Evolutionary conservation across 1,140 invertebrate species (phyloP), one percentile per base, ranked within the genome.

Genomic region (Anastatus disparis): DNA sequence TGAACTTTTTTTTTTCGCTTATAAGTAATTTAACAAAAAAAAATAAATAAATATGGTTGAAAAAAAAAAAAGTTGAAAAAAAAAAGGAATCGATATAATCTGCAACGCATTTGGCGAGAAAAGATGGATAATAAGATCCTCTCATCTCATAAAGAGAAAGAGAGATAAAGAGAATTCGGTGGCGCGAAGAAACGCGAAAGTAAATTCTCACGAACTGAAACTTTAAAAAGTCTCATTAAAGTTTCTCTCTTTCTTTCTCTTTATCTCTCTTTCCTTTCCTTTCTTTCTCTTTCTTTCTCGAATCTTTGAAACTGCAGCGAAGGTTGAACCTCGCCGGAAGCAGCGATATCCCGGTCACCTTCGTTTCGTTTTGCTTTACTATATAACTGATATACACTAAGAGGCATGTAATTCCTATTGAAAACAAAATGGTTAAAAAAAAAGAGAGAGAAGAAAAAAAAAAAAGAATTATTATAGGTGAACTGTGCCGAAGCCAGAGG

Each of bases 311-410:
- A 61, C 22, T 52, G 35, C n/a, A 40, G 55, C 61, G 69, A 75
- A 72, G 71, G 71, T 64, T 64, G 58, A 66, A 46, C 40, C 44
- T 71, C 64, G 64, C 64, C 56, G 70, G 67, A 75, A 75, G 78
- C 70, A 75, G 48, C 73, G 70, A 73, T 72, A 77, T 77, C 68
- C 72, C 53, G 71, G 68, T 78, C 73, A 74, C 73, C 56, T 72
- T 73, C 67, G 56, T 42, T 17, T 20, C n/a, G n/a, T n/a, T n/a
- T n/a, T n/a, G n/a, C n/a, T n/a, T n/a, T n/a, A n/a, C n/a, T n/a
- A n/a, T n/a, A n/a, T n/a, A n/a, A n/a, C n/a, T n/a, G n/a, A n/a
- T n/a, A n/a, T n/a, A n/a, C 12, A n/a, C 53, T 35, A 24, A 67
- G 1, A 52, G 24, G 3, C n/a, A 42, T 61, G 61, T 61, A 69